These are phyloP conservation scores for Meteorus cinctellus DNA, from an alignment of 2,888 invertebrate species.

Conservation along the genomic window DNA sequence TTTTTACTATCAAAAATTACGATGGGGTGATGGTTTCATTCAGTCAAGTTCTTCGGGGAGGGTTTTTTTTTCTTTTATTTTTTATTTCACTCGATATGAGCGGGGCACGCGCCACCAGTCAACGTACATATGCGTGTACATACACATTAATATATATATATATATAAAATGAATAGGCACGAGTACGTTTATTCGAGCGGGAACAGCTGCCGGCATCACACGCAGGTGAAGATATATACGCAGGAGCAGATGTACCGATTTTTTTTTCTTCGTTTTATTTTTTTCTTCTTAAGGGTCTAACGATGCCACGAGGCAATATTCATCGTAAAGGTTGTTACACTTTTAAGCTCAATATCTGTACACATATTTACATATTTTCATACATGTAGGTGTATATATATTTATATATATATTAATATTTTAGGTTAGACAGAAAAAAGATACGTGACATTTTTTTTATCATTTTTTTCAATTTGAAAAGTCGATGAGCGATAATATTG, in stretches of 20 bases:
- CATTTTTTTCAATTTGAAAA: not conserved
- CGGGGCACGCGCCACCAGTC: slow-evolving; percentile 61
- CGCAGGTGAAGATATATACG: slow-evolving; percentile 65
- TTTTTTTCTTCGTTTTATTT: slow-evolving; percentile 48
- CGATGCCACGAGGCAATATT: slow-evolving; percentile 9
- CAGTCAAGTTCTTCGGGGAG: slow-evolving; percentile 3
- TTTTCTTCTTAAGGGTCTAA: slow-evolving; percentile 18
- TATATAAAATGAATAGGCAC: slow-evolving; percentile 22
- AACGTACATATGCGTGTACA: slow-evolving; percentile 29
- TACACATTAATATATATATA: not conserved
- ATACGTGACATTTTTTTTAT: not conserved
- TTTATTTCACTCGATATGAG: slow-evolving; percentile 32
- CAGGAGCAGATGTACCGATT: slow-evolving; percentile 66
- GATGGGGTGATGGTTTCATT: slow-evolving; percentile 20
- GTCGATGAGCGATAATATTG: slow-evolving; percentile 4
- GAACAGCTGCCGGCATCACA: slow-evolving; percentile 63
- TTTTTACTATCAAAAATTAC: slow-evolving; percentile 6
- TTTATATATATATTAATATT: not conserved
- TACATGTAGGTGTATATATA: not conserved
- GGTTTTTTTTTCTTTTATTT: slow-evolving; percentile 18
- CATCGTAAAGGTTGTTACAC: not conserved
- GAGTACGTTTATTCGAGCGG: slow-evolving; percentile 48
- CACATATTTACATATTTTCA: not conserved
- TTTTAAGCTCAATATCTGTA: not conserved
- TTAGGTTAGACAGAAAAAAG: not conserved